Conservation (phyloP, 2,888 invertebrate species). For the Heliconius charithonia region DNA sequence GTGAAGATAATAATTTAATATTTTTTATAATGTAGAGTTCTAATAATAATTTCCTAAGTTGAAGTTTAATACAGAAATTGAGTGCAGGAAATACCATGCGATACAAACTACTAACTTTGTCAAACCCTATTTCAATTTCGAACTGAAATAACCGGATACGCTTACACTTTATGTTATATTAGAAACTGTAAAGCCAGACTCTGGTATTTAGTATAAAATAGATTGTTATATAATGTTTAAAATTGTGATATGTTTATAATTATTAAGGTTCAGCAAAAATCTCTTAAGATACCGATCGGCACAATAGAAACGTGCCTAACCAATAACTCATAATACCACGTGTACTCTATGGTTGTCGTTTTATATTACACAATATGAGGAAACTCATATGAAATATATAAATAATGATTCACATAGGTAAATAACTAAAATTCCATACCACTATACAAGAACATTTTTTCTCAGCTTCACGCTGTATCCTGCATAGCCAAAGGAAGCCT, state of each 20-base stretch:
- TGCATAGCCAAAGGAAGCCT: too few relatives aligned
- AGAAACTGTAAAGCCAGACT: neutral
- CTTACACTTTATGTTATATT: neutral
- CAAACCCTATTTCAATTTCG: constrained; percentile 7
- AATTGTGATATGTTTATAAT: neutral
- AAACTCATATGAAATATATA: neutral
- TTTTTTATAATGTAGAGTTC: neutral
- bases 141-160: neutral
- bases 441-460: too few relatives aligned
- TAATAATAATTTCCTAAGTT: neutral
- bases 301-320: neutral
- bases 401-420: neutral
- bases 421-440: neutral
- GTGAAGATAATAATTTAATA: too few relatives aligned
- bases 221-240: neutral
- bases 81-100: constrained; percentile 14
- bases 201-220: neutral
- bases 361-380: constrained; percentile 4
- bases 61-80: neutral
- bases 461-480: too few relatives aligned
- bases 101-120: neutral
- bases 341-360: neutral
- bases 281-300: neutral
- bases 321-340: neutral
- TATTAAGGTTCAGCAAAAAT: neutral